Percentiles rank a stretch among this genome's conserved stretches.
Conservation (phyloP, 2,113 vertebrate species). For the Syrrhaptes paradoxus region DNA sequence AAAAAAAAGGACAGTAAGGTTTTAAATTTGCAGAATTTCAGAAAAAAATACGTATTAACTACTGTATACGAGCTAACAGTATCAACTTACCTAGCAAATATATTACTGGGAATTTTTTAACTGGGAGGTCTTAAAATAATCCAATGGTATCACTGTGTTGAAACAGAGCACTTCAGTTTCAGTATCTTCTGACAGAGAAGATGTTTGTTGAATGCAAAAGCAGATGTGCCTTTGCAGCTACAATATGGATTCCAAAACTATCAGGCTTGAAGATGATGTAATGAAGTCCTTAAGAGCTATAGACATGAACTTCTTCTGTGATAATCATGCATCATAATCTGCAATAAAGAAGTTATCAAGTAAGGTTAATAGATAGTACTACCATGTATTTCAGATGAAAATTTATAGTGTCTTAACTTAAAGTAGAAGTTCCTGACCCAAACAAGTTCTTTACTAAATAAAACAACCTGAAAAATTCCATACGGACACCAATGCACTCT, state of each 20-base stretch:
- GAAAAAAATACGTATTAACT: not conserved
- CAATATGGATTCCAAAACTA: slow-evolving; percentile 87
- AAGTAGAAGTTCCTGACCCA: not conserved
- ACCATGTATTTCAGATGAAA: not conserved
- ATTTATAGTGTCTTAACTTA: not conserved
- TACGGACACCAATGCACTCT: not conserved
- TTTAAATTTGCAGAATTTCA: not conserved
- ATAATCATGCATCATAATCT: slow-evolving; percentile 94
- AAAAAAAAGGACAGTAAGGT: not conserved
- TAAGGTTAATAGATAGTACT: not conserved
- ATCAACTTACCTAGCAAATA: slow-evolving; percentile 79
- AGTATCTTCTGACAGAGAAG: slow-evolving; percentile 68
- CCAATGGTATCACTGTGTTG: slow-evolving; percentile 59
- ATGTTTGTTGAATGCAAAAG: slow-evolving; percentile 75
- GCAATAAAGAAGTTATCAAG: slow-evolving; percentile 27
- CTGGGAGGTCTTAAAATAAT: slow-evolving; percentile 57
- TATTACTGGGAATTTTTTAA: slow-evolving; percentile 58
- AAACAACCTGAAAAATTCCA: not conserved
- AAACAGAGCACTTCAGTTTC: slow-evolving; percentile 53
- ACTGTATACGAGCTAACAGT: not conserved
- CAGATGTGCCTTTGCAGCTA: slow-evolving; percentile 66
- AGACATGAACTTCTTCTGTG: slow-evolving; percentile 95
- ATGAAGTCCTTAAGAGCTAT: slow-evolving; percentile 95
- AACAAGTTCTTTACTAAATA: not conserved
- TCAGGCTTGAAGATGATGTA: slow-evolving; percentile 97